Conservation (phyloP, 2,113 vertebrate genomes). For the Platichthys stellatus region DNA sequence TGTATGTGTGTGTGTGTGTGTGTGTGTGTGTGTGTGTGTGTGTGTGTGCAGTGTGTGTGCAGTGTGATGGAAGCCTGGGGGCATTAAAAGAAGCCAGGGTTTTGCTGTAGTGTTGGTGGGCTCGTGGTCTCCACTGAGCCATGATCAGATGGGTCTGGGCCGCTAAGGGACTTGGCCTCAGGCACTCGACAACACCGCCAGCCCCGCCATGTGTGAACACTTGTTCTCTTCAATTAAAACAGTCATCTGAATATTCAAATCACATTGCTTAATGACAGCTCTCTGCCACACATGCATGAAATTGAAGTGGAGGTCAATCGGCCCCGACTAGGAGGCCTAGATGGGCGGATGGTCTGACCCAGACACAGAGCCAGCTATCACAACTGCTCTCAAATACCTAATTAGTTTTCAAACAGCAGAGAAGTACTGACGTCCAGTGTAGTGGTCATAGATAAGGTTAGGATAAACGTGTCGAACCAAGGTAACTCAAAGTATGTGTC, state of each 20-base stretch:
- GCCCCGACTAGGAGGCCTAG: constrained; percentile 1
- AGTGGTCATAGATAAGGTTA: not conserved
- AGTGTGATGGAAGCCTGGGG: constrained; percentile 59
- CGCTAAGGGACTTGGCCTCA: constrained; percentile 69
- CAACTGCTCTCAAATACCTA: constrained; percentile 17
- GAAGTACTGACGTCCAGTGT: not conserved
- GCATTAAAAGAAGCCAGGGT: constrained; percentile 74
- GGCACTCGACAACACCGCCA: constrained; percentile 72
- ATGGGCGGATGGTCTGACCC: constrained; percentile 32
- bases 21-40: constrained; percentile 10
- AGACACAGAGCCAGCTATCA: constrained; percentile 13
- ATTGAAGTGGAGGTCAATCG: constrained; percentile 62
- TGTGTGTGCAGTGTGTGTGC: constrained; percentile 5
- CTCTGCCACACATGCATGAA: constrained; percentile 58
- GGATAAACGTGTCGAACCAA: not conserved
- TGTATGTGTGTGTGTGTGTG: constrained; percentile 22
- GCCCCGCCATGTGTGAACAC: constrained; percentile 77
- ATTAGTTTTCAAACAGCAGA: constrained; percentile 30
- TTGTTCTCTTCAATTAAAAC: constrained; percentile 81
- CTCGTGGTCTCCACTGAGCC: constrained; percentile 67
- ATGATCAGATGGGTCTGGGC: constrained; percentile 76
- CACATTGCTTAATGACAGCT: constrained; percentile 68
- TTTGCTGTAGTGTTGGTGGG: constrained; percentile 64
- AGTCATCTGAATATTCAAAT: constrained; percentile 80
- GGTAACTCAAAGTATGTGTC: not conserved